Evolutionary conservation across 2,888 invertebrate genomes (phyloP).

Genomic region (Onchidella celtica): DNA sequence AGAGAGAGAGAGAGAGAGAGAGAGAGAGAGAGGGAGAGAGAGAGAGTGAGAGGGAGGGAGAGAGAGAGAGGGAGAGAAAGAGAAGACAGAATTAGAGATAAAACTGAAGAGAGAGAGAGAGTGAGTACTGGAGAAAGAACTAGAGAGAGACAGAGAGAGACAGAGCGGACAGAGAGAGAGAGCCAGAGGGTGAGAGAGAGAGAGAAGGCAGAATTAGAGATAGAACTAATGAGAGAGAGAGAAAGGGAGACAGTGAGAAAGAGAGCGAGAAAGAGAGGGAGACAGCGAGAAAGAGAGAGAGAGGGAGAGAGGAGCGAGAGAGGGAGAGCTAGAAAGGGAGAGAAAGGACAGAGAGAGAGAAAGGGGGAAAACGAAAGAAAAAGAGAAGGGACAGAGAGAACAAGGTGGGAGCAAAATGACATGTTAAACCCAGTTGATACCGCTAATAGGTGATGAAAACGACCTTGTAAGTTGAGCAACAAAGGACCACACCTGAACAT

Average conservation of each 20-base stretch:
- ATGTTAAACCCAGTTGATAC: no score
- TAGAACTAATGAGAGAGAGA: neutral
- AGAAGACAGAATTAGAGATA: no score
- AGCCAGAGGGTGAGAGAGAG: neutral
- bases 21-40: neutral
- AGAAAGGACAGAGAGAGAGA: neutral
- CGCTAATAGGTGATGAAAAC: no score
- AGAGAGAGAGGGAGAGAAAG: neutral
- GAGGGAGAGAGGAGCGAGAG: neutral
- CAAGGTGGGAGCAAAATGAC: no score
- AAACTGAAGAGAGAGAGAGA: neutral
- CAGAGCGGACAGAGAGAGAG: neutral
- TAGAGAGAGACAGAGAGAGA: constrained; percentile 14
- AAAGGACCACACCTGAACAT: constrained; percentile 39
- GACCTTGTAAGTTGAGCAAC: no score
- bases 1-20: neutral
- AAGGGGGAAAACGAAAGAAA: neutral
- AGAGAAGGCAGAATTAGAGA: constrained; percentile 1
- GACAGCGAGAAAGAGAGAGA: neutral
- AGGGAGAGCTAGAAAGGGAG: neutral
- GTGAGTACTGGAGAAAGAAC: neutral
- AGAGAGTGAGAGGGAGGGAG: neutral
- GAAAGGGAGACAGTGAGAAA: neutral
- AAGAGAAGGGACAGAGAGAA: no score
- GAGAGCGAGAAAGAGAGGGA: neutral